Evolutionary conservation across 2,113 vertebrate species (phyloP).

Genomic region (Trachemys scripta): DNA sequence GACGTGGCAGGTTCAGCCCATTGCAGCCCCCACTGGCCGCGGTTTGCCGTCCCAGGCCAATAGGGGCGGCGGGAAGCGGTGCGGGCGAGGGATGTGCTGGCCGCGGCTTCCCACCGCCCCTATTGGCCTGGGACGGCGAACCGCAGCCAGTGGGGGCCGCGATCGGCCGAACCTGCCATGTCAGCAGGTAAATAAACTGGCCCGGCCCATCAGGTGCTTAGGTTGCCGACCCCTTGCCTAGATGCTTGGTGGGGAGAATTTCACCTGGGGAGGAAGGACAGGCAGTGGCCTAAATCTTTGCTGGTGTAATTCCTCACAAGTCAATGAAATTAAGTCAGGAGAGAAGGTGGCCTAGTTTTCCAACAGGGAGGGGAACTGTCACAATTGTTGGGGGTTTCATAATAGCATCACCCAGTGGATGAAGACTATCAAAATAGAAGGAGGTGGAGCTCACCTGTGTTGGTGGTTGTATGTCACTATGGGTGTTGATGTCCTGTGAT

Average conservation of each 20-base stretch:
- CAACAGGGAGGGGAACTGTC: not conserved
- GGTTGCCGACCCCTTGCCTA: not conserved
- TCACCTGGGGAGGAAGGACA: not conserved
- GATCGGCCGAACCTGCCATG: too few relatives aligned
- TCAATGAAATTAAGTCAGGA: not conserved
- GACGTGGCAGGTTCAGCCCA: too few relatives aligned
- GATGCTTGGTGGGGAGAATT: not conserved
- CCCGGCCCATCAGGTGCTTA: too few relatives aligned
- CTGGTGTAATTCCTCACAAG: not conserved
- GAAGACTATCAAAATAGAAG: not conserved
- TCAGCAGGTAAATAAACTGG: too few relatives aligned
- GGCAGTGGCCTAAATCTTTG: not conserved
- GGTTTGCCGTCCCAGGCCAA: too few relatives aligned
- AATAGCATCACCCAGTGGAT: not conserved
- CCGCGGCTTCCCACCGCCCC: too few relatives aligned
- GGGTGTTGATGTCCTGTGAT: not conserved
- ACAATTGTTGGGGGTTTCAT: not conserved
- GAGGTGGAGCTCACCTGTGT: not conserved
- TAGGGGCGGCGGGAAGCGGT: too few relatives aligned
- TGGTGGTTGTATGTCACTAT: not conserved
- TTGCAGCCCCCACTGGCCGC: too few relatives aligned
- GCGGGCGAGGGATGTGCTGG: too few relatives aligned
- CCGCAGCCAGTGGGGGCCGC: too few relatives aligned
- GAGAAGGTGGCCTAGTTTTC: not conserved
- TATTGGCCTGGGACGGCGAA: too few relatives aligned